Base-by-base conservation (phyloP, 2,888 invertebrate genomes). In the Trichopoda pennipes region DNA sequence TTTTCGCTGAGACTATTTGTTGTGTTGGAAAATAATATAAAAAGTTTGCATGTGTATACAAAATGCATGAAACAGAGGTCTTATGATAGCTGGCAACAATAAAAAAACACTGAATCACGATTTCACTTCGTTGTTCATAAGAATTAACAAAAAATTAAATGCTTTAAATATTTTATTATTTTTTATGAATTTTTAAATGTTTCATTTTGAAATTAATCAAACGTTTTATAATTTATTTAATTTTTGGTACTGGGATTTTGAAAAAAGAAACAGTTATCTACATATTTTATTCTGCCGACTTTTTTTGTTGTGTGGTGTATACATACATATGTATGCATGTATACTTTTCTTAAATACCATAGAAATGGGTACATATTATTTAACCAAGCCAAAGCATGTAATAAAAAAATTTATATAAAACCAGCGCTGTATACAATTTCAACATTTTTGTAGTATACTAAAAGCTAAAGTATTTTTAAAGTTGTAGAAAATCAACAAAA, bases 341-440 rank as follows among this genome's bases (percentile, higher is more conserved):
- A 53, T 53, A 35, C 14, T 51, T 63, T 60, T 72, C n/a, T 68
- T 21, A 47, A 64, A 76, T 80, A 68, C 72, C 70, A 80, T 72
- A 76, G 72, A 76, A 76, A 72, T 80, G 49, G 55, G 72, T 66
- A 80, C 66, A 75, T 68, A 19, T 53, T 75, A 75, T 76, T 60
- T 66, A 66, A 76, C 73, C 77, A 77, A 73, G 72, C 76, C 76
- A 68, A 68, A 72, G 61, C 47, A 69, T 38, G 38, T 53, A 53
- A 28, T 42, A 61, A 23, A 61, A 60, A 72, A 51, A 16, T 6
- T 10, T 47, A 55, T 35, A 17, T 9, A 17, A 78, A 78, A 76
- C 42, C 75, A 78, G 49, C 47, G 44, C 61, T 77, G 77, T 69
- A 21, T 78, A 78, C 58, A 74, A 81, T 81, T 78, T 81, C 73